phyloP scores from a whole-genome alignment of 2,797 vertebrate species.

The Naso thynnoides region DNA sequence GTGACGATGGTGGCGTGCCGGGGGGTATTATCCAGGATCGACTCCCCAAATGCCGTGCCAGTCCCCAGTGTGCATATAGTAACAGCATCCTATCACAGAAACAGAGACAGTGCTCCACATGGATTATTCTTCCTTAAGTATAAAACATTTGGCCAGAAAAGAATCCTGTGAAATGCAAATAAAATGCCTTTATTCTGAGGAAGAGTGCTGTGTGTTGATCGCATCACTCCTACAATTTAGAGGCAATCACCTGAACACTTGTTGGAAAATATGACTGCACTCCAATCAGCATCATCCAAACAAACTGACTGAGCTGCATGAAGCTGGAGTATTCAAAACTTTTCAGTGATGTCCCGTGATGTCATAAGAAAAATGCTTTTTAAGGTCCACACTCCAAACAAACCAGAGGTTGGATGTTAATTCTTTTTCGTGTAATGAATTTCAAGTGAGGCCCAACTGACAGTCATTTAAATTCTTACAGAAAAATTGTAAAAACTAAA shows the following conservation, averaged over 20 bases:
- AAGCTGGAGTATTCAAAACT: constrained; percentile 16
- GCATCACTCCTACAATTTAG: constrained; percentile 37
- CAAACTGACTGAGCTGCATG: constrained; percentile 12
- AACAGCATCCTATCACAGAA: constrained; percentile 90
- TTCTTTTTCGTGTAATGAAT: not conserved
- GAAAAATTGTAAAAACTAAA: not conserved
- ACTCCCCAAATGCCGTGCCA: constrained; percentile 97
- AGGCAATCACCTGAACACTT: constrained; percentile 48
- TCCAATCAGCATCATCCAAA: constrained; percentile 37
- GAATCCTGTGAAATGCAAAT: constrained; percentile 8
- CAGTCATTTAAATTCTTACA: not conserved
- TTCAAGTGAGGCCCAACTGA: constrained; percentile 4
- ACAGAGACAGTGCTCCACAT: constrained; percentile 23
- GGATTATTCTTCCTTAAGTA: constrained; percentile 5
- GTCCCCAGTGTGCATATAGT: constrained; percentile 95
- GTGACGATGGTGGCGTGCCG: constrained; percentile 97
- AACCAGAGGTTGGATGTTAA: constrained; percentile 1
- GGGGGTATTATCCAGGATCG: constrained; percentile 96
- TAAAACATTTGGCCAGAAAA: constrained; percentile 1
- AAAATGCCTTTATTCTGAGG: constrained; percentile 12
- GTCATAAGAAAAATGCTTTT: constrained; percentile 8
- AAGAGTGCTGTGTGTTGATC: constrained; percentile 18
- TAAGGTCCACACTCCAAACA: constrained; percentile 2
- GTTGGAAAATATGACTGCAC: constrained; percentile 30
- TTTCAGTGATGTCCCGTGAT: constrained; percentile 5